Base-by-base conservation (phyloP, 92 coral and sea anemone species). In the Siderastrea radians region DNA sequence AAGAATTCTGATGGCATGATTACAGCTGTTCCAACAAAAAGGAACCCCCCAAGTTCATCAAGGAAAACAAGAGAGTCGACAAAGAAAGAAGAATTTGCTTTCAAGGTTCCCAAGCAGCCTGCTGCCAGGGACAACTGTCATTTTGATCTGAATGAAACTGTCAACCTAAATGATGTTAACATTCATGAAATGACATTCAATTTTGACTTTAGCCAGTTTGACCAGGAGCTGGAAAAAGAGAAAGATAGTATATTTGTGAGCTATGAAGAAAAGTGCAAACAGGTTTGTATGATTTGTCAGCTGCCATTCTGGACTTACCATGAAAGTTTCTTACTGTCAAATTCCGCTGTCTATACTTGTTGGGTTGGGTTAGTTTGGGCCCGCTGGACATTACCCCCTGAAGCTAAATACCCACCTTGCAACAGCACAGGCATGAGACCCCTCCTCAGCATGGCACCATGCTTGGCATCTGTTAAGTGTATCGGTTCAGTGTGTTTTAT, bases 171-270 rank as follows among this genome's bases (percentile, higher is more conserved):
- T 50, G 98, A 95, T 48, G 90, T 93, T 5, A 93, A 96, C 82
- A 90, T 94, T 8, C 99, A 97, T 83, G 99, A 97, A 90, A 97
- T 97, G 77, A 97, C 99, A 3, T 97, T 97, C 74, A 97, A 86
- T 73, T 95, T 95, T 86, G 98, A 96, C 92, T 93, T 97, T 94
- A 89, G 97, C 72, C 94, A 90, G 81, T 97, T 97, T 90, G 99
- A 97, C 79, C 81, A 95, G 69, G 96, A 86, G n/a, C 77, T 93
- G 73, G 96, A 97, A 70, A 80, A 94, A 77, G 97, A 97, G 5
- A 97, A 89, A 53, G 93, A 95, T 26, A 86, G 87, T 7, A 95
- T 91, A 89, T 97, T 97, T 86, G 90, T 93, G 92, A 95, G 97
- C 77, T 97, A 91, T 78, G 96, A 97, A 81, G 99, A 97, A 75